A percentile compares a stretch with the other conserved stretches of the same genome.
phyloP scores from a whole-genome alignment of 2,797 vertebrate genomes.

The Bufotes viridis region DNA sequence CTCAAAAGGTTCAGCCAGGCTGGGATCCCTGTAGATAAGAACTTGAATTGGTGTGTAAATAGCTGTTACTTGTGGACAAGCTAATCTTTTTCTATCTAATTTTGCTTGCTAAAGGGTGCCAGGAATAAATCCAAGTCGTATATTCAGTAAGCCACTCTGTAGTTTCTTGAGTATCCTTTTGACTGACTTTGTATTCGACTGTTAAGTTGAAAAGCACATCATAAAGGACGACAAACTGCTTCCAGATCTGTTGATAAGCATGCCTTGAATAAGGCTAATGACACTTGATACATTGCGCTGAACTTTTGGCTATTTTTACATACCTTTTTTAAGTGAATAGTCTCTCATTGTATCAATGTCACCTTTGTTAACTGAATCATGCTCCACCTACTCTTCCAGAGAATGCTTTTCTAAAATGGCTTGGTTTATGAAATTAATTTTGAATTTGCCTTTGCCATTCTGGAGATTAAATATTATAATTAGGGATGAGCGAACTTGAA shows the following conservation, averaged over 20 bases:
- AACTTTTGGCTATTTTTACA: conserved; percentile 29
- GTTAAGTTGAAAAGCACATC: conserved; percentile 29
- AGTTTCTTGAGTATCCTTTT: conserved; percentile 16
- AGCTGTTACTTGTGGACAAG: neutral
- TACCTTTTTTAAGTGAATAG: neutral
- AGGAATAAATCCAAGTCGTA: conserved; percentile 26
- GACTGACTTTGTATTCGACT: conserved; percentile 32
- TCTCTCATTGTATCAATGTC: neutral
- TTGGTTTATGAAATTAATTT: neutral
- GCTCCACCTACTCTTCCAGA: neutral
- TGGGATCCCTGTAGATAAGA: neutral
- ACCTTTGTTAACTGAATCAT: conserved; percentile 1
- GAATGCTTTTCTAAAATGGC: neutral
- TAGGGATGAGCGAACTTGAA: too few relatives aligned
- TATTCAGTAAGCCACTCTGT: conserved; percentile 13
- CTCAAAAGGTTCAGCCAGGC: neutral
- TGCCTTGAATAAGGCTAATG: conserved; percentile 11
- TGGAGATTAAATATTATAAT: too few relatives aligned
- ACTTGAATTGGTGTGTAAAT: neutral
- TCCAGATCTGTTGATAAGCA: conserved; percentile 40
- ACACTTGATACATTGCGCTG: conserved; percentile 4
- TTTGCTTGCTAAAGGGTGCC: conserved; percentile 14
- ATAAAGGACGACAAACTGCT: conserved; percentile 33
- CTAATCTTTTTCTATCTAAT: conserved; percentile 22
- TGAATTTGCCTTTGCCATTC: neutral